phyloP scores from a whole-genome alignment of 2,888 invertebrate genomes.

The Sipha maydis region DNA sequence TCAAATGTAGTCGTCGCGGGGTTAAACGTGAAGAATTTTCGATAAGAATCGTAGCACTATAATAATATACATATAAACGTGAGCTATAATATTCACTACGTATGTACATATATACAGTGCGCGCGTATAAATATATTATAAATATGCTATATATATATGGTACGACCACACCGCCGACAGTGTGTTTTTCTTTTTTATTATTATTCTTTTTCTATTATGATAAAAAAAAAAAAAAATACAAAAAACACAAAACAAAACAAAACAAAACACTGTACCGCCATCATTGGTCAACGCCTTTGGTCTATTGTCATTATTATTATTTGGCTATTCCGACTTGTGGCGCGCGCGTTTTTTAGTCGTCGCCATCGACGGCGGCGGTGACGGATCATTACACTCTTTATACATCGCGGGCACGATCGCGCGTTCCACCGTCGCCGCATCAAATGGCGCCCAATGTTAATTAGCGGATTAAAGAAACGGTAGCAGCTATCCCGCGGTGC shows the following conservation, averaged over 20 bases:
- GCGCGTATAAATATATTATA: background rate
- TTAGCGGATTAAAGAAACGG: conserved; percentile 62
- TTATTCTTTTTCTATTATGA: conserved; percentile 24
- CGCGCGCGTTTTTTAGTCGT: conserved; percentile 25
- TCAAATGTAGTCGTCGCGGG: background rate
- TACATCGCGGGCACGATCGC: background rate
- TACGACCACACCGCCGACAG: background rate
- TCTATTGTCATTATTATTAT: conserved; percentile 40
- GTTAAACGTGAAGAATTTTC: conserved; percentile 58
- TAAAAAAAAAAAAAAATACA: background rate
- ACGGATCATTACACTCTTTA: conserved; percentile 49
- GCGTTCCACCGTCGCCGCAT: conserved; percentile 1
- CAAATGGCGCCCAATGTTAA: conserved; percentile 61
- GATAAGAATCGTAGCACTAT: conserved; percentile 42
- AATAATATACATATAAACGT: conserved; percentile 10
- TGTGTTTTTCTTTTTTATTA: conserved; percentile 27
- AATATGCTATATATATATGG: background rate
- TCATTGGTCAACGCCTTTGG: conserved; percentile 53
- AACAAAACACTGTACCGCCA: conserved; percentile 9
- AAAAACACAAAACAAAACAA: too few species aligned
- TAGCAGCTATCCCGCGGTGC: conserved; percentile 59
- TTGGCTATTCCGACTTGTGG: background rate
- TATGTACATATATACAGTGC: background rate
- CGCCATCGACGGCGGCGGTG: background rate
- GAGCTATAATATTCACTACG: conserved; percentile 1